These are phyloP conservation scores for Stenodema calcarata DNA, from an alignment of 2,888 invertebrate genomes.

Conservation along the genomic window DNA sequence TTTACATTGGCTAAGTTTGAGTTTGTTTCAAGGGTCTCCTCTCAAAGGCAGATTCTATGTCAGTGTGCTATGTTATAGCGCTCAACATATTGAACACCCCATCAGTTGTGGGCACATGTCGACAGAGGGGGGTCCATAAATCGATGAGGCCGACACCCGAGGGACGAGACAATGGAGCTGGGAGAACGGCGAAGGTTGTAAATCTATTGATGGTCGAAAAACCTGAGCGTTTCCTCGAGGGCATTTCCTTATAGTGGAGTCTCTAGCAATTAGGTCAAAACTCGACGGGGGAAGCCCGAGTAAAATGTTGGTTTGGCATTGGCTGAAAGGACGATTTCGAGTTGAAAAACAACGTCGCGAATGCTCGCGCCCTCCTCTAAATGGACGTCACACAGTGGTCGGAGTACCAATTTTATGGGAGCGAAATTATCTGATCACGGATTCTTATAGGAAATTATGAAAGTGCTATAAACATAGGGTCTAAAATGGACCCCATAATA, in stretches of 20 bases:
- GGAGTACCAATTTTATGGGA: too few species aligned
- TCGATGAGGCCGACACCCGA: neutral
- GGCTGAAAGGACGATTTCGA: neutral
- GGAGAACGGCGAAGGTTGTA: conserved; percentile 33
- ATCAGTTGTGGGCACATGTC: neutral
- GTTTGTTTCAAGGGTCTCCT: too few species aligned
- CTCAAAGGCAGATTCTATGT: neutral
- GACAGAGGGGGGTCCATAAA: neutral
- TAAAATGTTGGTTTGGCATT: neutral
- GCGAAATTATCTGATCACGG: too few species aligned
- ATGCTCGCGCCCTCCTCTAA: too few species aligned
- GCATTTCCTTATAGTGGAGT: neutral
- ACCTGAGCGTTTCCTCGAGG: conserved; percentile 2
- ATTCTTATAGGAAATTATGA: too few species aligned
- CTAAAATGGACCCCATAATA: too few species aligned
- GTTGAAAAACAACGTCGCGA: too few species aligned
- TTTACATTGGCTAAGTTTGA: too few species aligned
- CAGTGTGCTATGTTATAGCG: neutral
- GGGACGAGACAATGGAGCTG: conserved; percentile 1
- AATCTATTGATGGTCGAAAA: conserved; percentile 20
- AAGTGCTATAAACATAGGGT: too few species aligned
- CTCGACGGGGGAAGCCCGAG: neutral
- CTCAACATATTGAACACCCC: neutral
- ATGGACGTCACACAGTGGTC: too few species aligned
- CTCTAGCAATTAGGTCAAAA: neutral